Percentiles rank a stretch among this genome's conserved stretches.
These are phyloP conservation scores for Alethe diademata DNA, from an alignment of 2,113 vertebrate genomes.

Conservation along the genomic window DNA sequence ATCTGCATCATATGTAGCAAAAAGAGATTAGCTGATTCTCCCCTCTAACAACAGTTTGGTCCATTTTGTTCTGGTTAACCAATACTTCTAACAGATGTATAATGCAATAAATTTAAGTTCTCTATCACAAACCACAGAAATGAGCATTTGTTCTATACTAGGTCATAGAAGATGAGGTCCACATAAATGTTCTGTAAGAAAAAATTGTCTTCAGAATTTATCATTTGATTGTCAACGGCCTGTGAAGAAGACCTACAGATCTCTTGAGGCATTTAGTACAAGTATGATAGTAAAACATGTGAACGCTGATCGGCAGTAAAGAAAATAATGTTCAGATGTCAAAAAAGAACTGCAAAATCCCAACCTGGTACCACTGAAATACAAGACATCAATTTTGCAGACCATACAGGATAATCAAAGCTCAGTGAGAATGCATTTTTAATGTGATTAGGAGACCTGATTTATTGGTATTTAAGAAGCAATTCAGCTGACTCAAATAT, in stretches of 20 bases:
- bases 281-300: conserved; percentile 28
- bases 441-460: conserved; percentile 48
- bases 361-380: neutral
- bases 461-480: conserved; percentile 40
- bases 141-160: neutral
- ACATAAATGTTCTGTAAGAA: neutral
- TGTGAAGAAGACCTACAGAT: neutral
- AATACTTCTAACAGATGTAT: neutral
- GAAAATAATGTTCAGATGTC: conserved; percentile 23
- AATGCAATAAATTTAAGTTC: neutral
- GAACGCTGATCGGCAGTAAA: conserved; percentile 10
- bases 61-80: neutral
- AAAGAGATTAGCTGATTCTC: neutral
- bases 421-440: conserved; percentile 26
- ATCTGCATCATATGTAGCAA: rapidly evolving
- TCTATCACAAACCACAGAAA: neutral
- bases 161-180: neutral
- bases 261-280: neutral
- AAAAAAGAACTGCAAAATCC: conserved; percentile 12
- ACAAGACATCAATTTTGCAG: conserved; percentile 9
- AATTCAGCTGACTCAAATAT: conserved; percentile 26
- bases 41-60: neutral
- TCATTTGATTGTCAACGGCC: neutral
- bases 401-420: conserved; percentile 8
- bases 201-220: neutral